Percentiles rank a stretch among this genome's conserved stretches.
Evolutionary conservation across 2,113 vertebrate genomes (phyloP).

Genomic region (Pelodiscus sinensis): DNA sequence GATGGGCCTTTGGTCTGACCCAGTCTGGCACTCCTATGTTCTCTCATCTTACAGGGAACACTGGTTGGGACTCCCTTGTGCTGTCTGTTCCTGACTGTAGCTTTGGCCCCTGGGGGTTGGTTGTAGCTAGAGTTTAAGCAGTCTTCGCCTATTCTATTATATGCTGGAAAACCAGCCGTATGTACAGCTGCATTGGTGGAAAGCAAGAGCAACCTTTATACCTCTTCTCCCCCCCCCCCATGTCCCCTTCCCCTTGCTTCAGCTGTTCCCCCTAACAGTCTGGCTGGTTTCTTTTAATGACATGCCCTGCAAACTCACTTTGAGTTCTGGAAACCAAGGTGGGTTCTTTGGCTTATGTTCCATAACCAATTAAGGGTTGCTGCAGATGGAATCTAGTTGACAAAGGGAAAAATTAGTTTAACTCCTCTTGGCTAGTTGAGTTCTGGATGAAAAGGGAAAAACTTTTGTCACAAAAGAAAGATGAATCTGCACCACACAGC

Average conservation of each 20-base stretch:
- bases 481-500: neutral
- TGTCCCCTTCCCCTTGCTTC: fast-evolving
- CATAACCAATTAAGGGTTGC: neutral
- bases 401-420: neutral
- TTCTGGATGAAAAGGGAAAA: neutral
- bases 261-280: neutral
- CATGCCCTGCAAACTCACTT: neutral
- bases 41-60: too few relatives aligned
- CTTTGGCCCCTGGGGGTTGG: neutral
- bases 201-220: neutral
- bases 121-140: neutral
- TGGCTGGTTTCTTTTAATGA: neutral
- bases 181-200: neutral
- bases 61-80: neutral
- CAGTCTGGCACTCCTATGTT: too few relatives aligned
- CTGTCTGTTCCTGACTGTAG: neutral
- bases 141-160: neutral
- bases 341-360: neutral
- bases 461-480: neutral
- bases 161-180: neutral
- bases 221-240: too few relatives aligned
- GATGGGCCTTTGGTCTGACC: too few relatives aligned
- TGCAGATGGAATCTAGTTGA: neutral
- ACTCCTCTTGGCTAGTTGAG: too few relatives aligned
- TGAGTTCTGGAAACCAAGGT: neutral